phyloP scores from a whole-genome alignment of 2,797 vertebrate species.

The Amblyraja radiata region DNA sequence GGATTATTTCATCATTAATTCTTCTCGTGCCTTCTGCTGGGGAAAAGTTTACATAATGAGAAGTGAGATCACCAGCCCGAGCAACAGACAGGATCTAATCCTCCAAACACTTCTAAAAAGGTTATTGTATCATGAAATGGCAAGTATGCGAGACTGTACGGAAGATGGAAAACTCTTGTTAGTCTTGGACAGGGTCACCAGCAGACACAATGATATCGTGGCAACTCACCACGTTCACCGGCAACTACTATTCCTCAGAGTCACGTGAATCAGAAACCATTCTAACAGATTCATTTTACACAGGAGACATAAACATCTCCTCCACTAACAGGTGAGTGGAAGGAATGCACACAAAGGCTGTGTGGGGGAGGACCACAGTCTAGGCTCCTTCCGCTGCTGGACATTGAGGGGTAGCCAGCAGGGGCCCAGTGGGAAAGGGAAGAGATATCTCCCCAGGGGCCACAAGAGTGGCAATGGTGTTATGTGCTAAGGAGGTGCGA shows the following conservation, averaged over 20 bases:
- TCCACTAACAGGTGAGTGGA: background rate
- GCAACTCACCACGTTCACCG: background rate
- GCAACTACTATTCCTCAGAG: background rate
- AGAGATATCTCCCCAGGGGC: too few relatives aligned
- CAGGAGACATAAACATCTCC: background rate
- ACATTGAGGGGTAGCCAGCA: too few relatives aligned
- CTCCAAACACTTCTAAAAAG: slow-evolving; percentile 2
- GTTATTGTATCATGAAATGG: slow-evolving; percentile 21
- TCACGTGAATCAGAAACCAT: background rate
- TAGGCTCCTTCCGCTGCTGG: too few relatives aligned
- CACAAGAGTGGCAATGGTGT: too few relatives aligned
- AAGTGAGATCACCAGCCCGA: slow-evolving; percentile 19
- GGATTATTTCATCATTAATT: slow-evolving; percentile 1
- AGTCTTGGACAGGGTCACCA: background rate
- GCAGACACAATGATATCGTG: background rate
- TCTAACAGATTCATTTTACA: too few relatives aligned
- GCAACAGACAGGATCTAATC: background rate
- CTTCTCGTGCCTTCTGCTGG: background rate
- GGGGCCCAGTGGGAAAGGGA: too few relatives aligned
- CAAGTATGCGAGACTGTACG: background rate
- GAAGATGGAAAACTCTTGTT: slow-evolving; percentile 26
- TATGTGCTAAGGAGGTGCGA: too few relatives aligned
- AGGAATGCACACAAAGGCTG: too few relatives aligned
- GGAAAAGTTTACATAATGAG: slow-evolving; percentile 19
- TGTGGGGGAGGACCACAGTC: too few relatives aligned